Evolutionary conservation across 2,797 vertebrate species (phyloP), one percentile per base, ranked within the genome.

Genomic region (Apodemus agrarius): DNA sequence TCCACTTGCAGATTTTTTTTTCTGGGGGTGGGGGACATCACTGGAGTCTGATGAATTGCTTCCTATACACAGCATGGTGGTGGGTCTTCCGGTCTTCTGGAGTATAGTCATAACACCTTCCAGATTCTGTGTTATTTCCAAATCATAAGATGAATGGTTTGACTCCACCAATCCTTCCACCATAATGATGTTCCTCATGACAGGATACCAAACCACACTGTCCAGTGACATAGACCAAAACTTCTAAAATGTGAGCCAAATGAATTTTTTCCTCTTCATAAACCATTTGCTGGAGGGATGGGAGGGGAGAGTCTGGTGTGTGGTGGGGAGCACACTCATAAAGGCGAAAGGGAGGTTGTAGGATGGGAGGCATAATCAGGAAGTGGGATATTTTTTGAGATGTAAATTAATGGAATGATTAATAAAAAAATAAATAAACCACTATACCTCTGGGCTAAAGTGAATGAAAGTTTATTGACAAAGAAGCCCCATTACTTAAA

Each of bases 11-110:
- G 22, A 31, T 1, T 43, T 82, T 26, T 26, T 26, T 46, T 89
- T 46, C 13, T 6, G 10, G 21, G 11, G 34, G 13, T 11, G 3
- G 1, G 9, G 34, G 0, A 13, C 0, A 12, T 16, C 4, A 13
- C 21, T 65, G n/a, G 40, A 49, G 3, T 14, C 10, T 31, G 12
- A 19, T 1, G 1, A 4, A 72, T 31, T 1, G 3, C 17, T 72
- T 21, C 57, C 0, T 5, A 59, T 14, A 0, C 4, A 22, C 14
- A 4, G 40, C 11, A 29, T 59, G 24, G 2, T 29, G 12, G 11
- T 5, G 10, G 9, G 0, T 59, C 22, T 72, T 72, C 52, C 31
- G 16, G 31, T 29, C 10, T 7, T 43, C 46, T 19, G 16, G 49
- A 12, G 16, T n/a, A 67, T 10, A 9, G 29, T 0, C 10, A 65